These are phyloP conservation scores for Actinia tenebrosa DNA, from an alignment of 64 coral and sea anemone species.

Conservation along the genomic window DNA sequence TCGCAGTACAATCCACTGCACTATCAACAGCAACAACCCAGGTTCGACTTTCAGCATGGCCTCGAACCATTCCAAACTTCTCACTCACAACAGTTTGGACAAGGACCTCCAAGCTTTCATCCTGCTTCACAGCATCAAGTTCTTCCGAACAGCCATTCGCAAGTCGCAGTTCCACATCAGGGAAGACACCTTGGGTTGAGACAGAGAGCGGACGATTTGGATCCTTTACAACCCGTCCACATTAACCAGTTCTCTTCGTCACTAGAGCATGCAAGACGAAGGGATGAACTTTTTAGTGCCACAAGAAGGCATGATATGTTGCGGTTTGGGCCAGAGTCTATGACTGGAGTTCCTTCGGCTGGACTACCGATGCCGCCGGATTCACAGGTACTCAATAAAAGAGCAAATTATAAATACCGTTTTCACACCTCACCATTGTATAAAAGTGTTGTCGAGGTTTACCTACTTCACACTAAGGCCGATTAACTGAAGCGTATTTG, in stretches of 20 bases:
- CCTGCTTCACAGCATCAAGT: conserved; percentile 65
- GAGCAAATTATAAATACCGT: conserved; percentile 6
- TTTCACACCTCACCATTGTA: conserved; percentile 31
- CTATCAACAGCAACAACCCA: conserved; percentile 81
- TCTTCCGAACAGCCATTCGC: conserved; percentile 49
- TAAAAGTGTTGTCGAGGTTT: conserved; percentile 8
- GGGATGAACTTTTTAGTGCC: conserved; percentile 69
- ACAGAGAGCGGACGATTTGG: conserved; percentile 60
- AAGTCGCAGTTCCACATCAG: conserved; percentile 64
- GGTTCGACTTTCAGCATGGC: conserved; percentile 87
- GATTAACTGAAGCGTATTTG: conserved; percentile 30
- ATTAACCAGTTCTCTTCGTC: conserved; percentile 84
- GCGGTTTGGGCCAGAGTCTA: conserved; percentile 31
- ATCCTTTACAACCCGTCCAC: conserved; percentile 67
- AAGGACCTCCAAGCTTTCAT: conserved; percentile 73
- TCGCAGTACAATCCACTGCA: conserved; percentile 87
- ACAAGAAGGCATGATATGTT: conserved; percentile 73
- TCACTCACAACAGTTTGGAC: conserved; percentile 83
- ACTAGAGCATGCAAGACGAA: conserved; percentile 71
- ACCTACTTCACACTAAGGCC: conserved; percentile 20
- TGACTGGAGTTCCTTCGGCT: conserved; percentile 39
- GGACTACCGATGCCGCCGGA: conserved; percentile 60
- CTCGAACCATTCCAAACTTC: conserved; percentile 74
- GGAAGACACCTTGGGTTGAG: conserved; percentile 66
- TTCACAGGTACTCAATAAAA: conserved; percentile 62